Conservation (phyloP, 2,888 invertebrate genomes). For the Holacanthella duospinosa region DNA sequence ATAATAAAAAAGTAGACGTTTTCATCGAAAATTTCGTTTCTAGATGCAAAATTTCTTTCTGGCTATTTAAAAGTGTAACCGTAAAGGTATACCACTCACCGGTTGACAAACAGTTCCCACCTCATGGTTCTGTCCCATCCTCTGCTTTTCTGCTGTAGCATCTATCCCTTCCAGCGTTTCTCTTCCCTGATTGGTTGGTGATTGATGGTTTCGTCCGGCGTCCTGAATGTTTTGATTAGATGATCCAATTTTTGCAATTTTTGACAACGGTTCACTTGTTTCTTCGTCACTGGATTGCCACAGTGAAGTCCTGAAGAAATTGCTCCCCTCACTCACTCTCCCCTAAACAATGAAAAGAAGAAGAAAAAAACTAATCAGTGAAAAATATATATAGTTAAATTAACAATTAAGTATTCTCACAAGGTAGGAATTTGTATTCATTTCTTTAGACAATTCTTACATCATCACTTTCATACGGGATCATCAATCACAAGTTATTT, state of each 20-base stretch:
- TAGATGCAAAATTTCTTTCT: no score
- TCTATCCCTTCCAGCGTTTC: not conserved
- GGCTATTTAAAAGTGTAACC: no score
- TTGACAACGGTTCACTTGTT: conserved; percentile 31
- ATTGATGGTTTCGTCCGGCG: not conserved
- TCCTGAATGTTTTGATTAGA: no score
- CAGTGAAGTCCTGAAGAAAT: conserved; percentile 15
- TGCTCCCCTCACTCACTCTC: conserved; percentile 24
- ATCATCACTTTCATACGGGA: not conserved
- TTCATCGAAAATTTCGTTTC: no score
- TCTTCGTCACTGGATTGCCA: conserved; percentile 35
- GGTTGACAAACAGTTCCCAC: conserved; percentile 33
- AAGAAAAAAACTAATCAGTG: no score
- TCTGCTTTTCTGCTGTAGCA: conserved; percentile 7
- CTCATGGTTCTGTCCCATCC: conserved; percentile 37
- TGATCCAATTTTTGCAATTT: conserved; percentile 26
- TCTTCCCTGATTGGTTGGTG: not conserved
- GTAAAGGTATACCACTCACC: conserved; percentile 16
- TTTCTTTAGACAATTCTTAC: not conserved
- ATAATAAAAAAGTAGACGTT: not conserved
- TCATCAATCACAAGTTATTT: no score
- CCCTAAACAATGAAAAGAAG: no score
- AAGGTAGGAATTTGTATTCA: no score
- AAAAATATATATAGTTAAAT: no score
- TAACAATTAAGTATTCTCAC: no score